Conservation (phyloP, 2,113 vertebrate species). For the Leptosomus discolor region DNA sequence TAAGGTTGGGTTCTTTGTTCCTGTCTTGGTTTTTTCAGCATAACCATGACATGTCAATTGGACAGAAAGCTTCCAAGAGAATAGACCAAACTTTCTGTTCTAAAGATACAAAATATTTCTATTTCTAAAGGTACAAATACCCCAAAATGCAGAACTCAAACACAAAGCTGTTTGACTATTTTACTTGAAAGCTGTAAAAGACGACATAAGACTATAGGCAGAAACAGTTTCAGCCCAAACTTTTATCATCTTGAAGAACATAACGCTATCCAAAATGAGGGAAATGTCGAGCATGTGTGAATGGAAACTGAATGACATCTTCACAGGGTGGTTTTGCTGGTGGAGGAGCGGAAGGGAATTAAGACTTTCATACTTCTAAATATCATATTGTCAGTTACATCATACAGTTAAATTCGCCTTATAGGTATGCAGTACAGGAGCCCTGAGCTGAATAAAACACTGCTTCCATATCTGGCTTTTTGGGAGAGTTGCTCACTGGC, state of each 20-base stretch:
- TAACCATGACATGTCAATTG: neutral
- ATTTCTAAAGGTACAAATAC: neutral
- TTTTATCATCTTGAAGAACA: neutral
- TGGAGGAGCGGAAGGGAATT: too few species aligned
- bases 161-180: neutral
- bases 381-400: neutral
- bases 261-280: neutral
- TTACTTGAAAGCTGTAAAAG: neutral
- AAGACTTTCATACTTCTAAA: neutral
- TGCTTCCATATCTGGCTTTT: neutral
- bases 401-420: neutral
- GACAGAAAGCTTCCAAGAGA: neutral
- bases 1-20: neutral
- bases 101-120: neutral
- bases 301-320: neutral
- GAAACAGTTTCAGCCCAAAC: neutral
- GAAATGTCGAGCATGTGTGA: fast-evolving
- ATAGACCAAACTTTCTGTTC: neutral
- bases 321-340: too few species aligned
- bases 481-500: neutral
- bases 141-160: neutral
- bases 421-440: neutral
- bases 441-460: neutral
- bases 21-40: neutral
- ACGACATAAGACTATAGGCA: neutral